phyloP scores from a whole-genome alignment of 2,797 vertebrate species.

The Okamejei kenojei region DNA sequence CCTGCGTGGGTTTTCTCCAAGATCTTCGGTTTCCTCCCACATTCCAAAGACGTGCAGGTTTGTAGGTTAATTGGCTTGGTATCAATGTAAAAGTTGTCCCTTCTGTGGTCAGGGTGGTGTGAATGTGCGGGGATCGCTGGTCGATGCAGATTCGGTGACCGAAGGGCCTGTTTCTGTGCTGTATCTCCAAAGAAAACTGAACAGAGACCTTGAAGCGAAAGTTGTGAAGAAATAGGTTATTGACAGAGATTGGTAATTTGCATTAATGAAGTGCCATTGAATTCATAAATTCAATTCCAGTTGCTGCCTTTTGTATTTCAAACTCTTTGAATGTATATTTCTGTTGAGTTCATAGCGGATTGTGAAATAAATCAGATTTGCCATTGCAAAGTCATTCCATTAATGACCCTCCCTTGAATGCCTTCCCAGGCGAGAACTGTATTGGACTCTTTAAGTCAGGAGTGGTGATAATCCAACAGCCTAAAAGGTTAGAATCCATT shows the following conservation, averaged over 20 bases:
- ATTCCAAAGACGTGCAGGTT: too few relatives aligned
- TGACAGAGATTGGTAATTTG: neutral
- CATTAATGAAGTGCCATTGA: neutral
- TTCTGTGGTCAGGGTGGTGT: too few relatives aligned
- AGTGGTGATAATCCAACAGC: neutral
- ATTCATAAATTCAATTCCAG: neutral
- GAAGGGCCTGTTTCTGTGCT: too few relatives aligned
- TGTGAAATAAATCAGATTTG: neutral
- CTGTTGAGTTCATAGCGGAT: neutral
- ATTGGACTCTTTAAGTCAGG: neutral
- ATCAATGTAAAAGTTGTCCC: too few relatives aligned
- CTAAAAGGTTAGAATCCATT: neutral
- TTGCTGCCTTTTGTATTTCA: neutral
- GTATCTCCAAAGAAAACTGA: neutral
- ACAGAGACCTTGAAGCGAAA: neutral
- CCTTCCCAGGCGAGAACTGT: neutral
- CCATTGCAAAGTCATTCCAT: neutral
- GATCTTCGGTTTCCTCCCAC: too few relatives aligned
- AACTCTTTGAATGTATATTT: constrained; percentile 26
- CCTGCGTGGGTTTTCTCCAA: too few relatives aligned
- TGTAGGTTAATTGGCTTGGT: too few relatives aligned
- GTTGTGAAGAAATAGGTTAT: neutral
- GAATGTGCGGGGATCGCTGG: too few relatives aligned
- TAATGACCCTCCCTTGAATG: neutral
- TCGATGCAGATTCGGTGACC: too few relatives aligned